Evolutionary conservation across 2,888 invertebrate genomes (phyloP).

Genomic region (Drosophila prostipennis): DNA sequence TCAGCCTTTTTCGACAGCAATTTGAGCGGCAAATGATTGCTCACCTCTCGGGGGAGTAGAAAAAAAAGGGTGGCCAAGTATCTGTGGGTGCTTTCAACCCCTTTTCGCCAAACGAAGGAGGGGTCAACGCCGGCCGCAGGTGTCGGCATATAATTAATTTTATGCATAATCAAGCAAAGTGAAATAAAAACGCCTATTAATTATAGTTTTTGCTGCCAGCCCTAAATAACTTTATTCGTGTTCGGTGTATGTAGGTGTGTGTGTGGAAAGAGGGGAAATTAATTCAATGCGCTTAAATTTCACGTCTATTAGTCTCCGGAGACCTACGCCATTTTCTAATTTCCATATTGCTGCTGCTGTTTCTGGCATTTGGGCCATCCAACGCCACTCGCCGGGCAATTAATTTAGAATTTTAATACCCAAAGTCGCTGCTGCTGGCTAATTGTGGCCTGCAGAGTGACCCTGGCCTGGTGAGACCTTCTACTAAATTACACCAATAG

Average conservation of each 20-base stretch:
- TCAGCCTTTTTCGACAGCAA: constrained; percentile 24
- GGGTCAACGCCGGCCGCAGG: constrained; percentile 36
- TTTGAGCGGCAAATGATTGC: constrained; percentile 31
- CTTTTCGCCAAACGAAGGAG: constrained; percentile 33
- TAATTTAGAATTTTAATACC: constrained; percentile 79
- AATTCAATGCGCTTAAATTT: constrained; percentile 80
- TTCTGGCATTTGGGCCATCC: constrained; percentile 44
- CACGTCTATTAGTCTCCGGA: constrained; percentile 78
- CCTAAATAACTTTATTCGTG: constrained; percentile 64
- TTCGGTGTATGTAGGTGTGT: background rate
- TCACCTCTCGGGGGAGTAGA: background rate
- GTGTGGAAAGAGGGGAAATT: constrained; percentile 50
- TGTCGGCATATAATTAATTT: constrained; percentile 65
- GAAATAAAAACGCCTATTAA: constrained; percentile 72
- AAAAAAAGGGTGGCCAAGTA: background rate
- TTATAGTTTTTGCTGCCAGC: constrained; percentile 68
- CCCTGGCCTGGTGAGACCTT: constrained; percentile 28
- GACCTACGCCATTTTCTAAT: constrained; percentile 67
- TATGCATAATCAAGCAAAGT: constrained; percentile 60
- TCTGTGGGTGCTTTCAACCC: constrained; percentile 45
- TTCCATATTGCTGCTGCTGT: constrained; percentile 61
- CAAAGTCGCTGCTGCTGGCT: constrained; percentile 62
- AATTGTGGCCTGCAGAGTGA: constrained; percentile 54
- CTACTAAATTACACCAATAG: background rate
- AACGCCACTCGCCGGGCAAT: constrained; percentile 57